Evolutionary conservation across 2,888 invertebrate genomes (phyloP).

Genomic region (Trachelus troglodyta): DNA sequence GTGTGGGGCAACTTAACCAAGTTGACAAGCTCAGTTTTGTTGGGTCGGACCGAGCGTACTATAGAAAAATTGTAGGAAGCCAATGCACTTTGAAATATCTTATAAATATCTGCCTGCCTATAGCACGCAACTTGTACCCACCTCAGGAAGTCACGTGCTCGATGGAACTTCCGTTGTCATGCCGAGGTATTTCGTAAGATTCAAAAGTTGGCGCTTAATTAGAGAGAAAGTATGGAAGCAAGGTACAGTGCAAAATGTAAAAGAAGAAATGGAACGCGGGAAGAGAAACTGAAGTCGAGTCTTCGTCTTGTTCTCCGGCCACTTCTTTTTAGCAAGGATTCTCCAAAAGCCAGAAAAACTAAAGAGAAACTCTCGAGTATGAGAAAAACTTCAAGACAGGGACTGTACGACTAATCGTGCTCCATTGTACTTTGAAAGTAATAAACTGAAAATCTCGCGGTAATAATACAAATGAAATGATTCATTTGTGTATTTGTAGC

Average conservation of each 20-base stretch:
- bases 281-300: neutral
- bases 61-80: neutral
- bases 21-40: neutral
- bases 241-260: neutral
- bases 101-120: neutral
- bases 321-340: neutral
- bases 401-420: neutral
- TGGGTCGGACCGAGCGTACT: neutral
- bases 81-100: neutral
- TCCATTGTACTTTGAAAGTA: neutral
- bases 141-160: neutral
- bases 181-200: neutral
- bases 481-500: slow-evolving; percentile 32
- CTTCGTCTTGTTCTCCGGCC: neutral
- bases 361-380: neutral
- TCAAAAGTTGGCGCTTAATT: neutral
- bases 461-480: slow-evolving; percentile 20
- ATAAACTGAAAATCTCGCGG: neutral
- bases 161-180: neutral
- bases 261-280: neutral
- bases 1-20: neutral
- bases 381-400: neutral
- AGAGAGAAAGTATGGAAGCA: neutral
- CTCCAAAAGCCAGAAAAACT: neutral
- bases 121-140: neutral